phyloP scores from a whole-genome alignment of 2,797 vertebrate genomes.

The Onychomys torridus region DNA sequence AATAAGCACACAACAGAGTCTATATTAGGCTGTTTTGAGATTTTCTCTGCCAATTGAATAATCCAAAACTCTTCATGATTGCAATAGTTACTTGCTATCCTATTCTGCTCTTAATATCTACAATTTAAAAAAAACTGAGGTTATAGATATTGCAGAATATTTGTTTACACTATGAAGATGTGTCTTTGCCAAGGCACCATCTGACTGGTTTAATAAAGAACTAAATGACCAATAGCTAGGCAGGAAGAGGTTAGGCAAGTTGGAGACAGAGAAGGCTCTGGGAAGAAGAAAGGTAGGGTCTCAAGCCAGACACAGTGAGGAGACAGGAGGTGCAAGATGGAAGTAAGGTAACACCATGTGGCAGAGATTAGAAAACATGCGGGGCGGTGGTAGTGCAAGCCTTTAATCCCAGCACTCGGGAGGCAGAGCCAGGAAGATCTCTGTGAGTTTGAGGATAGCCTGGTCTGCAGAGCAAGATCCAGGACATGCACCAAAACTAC shows the following conservation, averaged over 20 bases:
- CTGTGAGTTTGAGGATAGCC: no score
- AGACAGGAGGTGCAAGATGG: not conserved
- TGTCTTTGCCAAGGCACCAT: not conserved
- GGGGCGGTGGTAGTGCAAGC: not conserved
- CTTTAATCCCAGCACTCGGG: no score
- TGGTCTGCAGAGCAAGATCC: no score
- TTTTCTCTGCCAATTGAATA: not conserved
- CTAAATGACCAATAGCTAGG: not conserved
- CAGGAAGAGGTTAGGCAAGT: not conserved
- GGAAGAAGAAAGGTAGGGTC: not conserved
- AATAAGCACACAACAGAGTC: not conserved
- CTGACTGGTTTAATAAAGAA: not conserved
- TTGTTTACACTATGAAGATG: not conserved
- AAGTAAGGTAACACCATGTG: not conserved
- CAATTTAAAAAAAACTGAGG: not conserved
- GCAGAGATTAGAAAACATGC: not conserved
- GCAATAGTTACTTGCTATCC: not conserved
- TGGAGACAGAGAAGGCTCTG: not conserved
- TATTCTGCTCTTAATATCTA: not conserved
- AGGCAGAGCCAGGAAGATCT: no score
- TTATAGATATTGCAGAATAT: not conserved
- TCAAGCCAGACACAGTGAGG: not conserved
- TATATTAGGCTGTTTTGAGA: not conserved
- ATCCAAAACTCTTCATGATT: not conserved
- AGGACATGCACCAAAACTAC: no score